Conservation (phyloP, 2,113 vertebrate species). For the Hyperopisus bebe region DNA sequence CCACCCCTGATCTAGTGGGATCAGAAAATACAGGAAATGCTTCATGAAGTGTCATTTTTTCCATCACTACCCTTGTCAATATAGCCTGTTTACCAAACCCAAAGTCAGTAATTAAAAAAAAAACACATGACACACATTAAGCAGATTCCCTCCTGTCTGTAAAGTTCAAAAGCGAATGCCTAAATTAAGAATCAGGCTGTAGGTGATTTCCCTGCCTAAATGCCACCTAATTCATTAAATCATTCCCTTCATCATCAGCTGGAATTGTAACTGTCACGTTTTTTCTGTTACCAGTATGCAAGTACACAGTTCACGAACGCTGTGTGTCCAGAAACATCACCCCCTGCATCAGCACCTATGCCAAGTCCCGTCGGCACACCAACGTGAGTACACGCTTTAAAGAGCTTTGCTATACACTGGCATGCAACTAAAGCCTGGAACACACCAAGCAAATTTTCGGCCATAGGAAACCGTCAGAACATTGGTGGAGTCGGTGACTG, state of each 20-base stretch:
- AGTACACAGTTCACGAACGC: slow-evolving; percentile 87
- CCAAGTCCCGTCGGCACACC: slow-evolving; percentile 77
- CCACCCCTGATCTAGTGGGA: neutral
- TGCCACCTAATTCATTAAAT: neutral
- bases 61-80: neutral
- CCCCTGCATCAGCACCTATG: slow-evolving; percentile 84
- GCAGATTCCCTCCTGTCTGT: neutral
- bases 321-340: slow-evolving; percentile 87
- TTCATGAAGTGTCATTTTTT: neutral
- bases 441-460: neutral
- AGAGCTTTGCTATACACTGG: neutral
- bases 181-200: neutral
- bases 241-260: neutral
- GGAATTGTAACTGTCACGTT: neutral
- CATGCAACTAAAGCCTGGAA: neutral
- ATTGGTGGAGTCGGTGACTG: neutral
- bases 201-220: neutral
- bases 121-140: neutral
- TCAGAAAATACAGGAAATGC: neutral
- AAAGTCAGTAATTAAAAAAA: neutral
- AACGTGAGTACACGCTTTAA: slow-evolving; percentile 63
- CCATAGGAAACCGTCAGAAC: neutral
- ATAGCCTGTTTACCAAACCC: neutral
- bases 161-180: neutral
- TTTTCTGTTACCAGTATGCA: slow-evolving; percentile 70